These are phyloP conservation scores for Verasper variegatus DNA, from an alignment of 2,113 vertebrate species.

Conservation along the genomic window DNA sequence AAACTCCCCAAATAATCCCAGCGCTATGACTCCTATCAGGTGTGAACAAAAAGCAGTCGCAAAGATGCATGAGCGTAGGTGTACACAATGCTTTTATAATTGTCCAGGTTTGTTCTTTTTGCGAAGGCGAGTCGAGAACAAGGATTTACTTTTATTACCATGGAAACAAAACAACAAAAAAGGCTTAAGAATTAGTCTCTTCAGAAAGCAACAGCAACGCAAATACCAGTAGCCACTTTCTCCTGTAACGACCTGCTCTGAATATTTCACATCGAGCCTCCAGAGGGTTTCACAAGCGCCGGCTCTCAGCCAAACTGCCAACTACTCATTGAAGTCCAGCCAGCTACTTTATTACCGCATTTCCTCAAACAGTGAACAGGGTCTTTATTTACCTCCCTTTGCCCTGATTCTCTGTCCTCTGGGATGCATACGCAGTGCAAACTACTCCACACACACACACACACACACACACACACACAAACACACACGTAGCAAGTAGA, in stretches of 20 bases:
- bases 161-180: slow-evolving; percentile 4
- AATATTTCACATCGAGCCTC: slow-evolving; percentile 29
- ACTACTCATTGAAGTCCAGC: background rate
- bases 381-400: background rate
- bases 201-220: background rate
- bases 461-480: background rate
- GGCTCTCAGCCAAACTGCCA: background rate
- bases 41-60: slow-evolving; percentile 39
- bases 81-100: background rate
- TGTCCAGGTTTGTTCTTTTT: slow-evolving; percentile 4
- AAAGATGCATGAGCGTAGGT: background rate
- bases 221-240: background rate
- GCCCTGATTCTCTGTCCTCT: background rate
- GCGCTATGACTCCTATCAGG: background rate
- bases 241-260: background rate
- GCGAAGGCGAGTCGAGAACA: background rate
- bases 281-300: background rate
- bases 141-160: background rate
- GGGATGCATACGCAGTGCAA: background rate
- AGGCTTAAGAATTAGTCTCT: background rate
- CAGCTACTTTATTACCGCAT: background rate
- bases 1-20: slow-evolving; percentile 19
- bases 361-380: background rate
- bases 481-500: background rate
- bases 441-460: background rate